These are phyloP conservation scores for Albula goreensis DNA, from an alignment of 2,113 vertebrate species.

Conservation along the genomic window DNA sequence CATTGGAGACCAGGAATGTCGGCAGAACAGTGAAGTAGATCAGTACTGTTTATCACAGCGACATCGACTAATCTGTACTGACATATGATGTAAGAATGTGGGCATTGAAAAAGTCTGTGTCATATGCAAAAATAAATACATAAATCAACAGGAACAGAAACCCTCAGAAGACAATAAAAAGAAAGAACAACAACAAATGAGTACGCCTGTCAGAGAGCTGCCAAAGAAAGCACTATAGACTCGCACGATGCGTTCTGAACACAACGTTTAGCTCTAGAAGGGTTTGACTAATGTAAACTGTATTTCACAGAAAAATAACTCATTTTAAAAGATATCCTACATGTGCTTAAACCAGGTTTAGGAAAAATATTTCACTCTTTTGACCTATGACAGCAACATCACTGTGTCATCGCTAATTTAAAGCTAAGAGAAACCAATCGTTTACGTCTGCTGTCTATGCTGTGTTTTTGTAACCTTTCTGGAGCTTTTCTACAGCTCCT, in stretches of 20 bases:
- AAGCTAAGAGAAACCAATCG: conserved; percentile 46
- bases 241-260: no score
- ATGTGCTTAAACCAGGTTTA: neutral
- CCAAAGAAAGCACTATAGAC: no score
- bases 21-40: neutral
- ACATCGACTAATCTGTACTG: neutral
- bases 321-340: neutral
- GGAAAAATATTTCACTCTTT: neutral
- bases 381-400: neutral
- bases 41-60: neutral
- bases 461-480: conserved; percentile 59
- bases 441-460: conserved; percentile 65
- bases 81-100: neutral
- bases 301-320: neutral
- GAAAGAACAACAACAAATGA: no score
- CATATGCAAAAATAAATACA: neutral
- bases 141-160: neutral
- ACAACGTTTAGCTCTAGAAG: no score
- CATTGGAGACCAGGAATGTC: neutral
- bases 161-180: no score
- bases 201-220: no score
- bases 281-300: neutral
- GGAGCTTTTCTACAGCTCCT: conserved; percentile 28
- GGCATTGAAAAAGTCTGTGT: neutral
- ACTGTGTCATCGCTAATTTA: neutral